A percentile compares a stretch with the other conserved stretches of the same genome.
Conservation (phyloP, 2,797 vertebrate species). For the Acridotheres tristis region DNA sequence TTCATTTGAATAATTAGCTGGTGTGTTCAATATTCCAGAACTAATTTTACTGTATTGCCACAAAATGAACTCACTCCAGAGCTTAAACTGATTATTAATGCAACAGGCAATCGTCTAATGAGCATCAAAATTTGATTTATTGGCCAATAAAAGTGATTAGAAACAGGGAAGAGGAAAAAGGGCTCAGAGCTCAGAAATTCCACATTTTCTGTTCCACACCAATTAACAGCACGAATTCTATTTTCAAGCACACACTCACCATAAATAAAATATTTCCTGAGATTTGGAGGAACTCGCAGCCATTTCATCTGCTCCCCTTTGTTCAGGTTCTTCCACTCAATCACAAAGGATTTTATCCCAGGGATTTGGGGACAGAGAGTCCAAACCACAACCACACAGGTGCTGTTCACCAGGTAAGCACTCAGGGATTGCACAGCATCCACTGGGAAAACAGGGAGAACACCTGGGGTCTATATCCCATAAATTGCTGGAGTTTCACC, state of each 20-base stretch:
- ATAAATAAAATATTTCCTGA: constrained; percentile 73
- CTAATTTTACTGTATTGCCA: background rate
- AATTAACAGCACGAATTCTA: background rate
- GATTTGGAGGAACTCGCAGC: constrained; percentile 79
- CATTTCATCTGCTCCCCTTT: constrained; percentile 77
- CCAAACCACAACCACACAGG: constrained; percentile 87
- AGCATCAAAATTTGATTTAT: background rate
- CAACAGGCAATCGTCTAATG: background rate
- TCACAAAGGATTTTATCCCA: constrained; percentile 78
- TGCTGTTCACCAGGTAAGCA: constrained; percentile 82
- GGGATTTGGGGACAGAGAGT: constrained; percentile 69
- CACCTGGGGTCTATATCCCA: background rate
- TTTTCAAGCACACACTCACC: constrained; percentile 65
- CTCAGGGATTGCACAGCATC: constrained; percentile 74
- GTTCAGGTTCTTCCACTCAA: constrained; percentile 84
- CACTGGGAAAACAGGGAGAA: constrained; percentile 70
- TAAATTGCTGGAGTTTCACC: rapidly evolving
- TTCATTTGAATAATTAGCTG: background rate
- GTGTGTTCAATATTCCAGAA: background rate
- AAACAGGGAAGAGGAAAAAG: background rate
- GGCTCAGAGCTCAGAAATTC: background rate
- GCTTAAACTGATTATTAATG: background rate
- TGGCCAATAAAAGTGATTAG: background rate
- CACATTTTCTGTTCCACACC: background rate
- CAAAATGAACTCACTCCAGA: background rate